Evolutionary conservation across 1,140 invertebrate genomes (phyloP), one percentile per base, ranked within the genome.

Genomic region (Metopolophium dirhodum): DNA sequence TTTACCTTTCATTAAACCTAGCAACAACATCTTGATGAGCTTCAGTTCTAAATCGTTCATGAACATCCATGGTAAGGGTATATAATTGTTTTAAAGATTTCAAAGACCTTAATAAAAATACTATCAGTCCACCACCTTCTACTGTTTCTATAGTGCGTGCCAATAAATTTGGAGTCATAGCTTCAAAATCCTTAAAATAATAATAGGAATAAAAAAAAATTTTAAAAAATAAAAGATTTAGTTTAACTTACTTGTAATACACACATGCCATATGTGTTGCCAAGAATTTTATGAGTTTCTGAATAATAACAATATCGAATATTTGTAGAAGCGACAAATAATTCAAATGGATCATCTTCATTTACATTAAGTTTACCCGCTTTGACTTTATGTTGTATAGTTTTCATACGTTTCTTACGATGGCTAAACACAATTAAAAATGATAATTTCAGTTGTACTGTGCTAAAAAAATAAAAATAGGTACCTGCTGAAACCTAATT

Each of bases 31-130:
- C 97, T 94, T 98, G 96, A 95, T 99, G 98, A 22, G 98, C 97
- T 96, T 99, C 99, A 26, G 99, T 99, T 94, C 99, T 96, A 95
- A 97, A 99, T 94, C 99, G 96, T 94, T 98, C 97, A 96, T 99
- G 99, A 23, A 99, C 98, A 96, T 99, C 99, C 99, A 99, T 99
- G 94, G 97, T 97, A 96, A 99, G 98, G 7, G 99, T 98, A 95
- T 98, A 99, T 0, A 99, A 96, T 95, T 99, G 99, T 95, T 98
- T 97, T 14, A 99, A 95, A 0, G 99, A 99, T 87, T 96, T 96
- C 94, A 99, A 96, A 49, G 97, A 97, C 95, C 98, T 97, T 7
- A 98, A 95, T 20, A 99, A 95, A 93, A 99, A 96, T 61, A 99
- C 96, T 93, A 99, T 97, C 0, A 99, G 94, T 41, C 99, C 99